phyloP scores from a whole-genome alignment of 1,140 invertebrate species.

The Ganaspis sp. region DNA sequence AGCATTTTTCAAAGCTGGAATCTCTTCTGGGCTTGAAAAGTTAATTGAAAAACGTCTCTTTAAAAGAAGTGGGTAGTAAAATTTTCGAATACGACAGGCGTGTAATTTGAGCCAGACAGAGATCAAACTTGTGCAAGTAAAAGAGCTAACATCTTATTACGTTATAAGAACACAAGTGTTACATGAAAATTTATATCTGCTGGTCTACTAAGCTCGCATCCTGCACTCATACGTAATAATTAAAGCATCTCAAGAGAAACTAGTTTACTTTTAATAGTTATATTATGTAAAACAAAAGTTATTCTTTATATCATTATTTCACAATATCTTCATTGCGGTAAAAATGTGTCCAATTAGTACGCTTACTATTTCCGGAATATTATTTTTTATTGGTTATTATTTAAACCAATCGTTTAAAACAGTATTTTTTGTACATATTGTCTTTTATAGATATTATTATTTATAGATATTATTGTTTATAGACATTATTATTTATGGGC shows the following conservation, averaged over 20 bases:
- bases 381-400: no score
- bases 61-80: constrained; percentile 12
- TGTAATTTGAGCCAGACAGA: neutral
- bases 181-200: neutral
- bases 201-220: neutral
- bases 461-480: no score
- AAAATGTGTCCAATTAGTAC: no score
- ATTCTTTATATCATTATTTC: neutral
- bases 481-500: no score
- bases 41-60: constrained; percentile 15
- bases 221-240: constrained; percentile 3
- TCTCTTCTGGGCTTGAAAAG: neutral
- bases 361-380: no score
- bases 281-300: constrained; percentile 11
- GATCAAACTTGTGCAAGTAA: neutral
- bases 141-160: neutral
- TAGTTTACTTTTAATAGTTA: constrained; percentile 3
- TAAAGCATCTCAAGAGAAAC: neutral
- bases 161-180: neutral
- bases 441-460: no score
- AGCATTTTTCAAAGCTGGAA: neutral
- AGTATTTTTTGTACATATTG: no score
- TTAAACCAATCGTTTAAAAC: no score
- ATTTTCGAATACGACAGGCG: neutral
- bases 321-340: neutral